These are phyloP conservation scores for Stramonita haemastoma DNA, from an alignment of 2,888 invertebrate species.

Conservation along the genomic window DNA sequence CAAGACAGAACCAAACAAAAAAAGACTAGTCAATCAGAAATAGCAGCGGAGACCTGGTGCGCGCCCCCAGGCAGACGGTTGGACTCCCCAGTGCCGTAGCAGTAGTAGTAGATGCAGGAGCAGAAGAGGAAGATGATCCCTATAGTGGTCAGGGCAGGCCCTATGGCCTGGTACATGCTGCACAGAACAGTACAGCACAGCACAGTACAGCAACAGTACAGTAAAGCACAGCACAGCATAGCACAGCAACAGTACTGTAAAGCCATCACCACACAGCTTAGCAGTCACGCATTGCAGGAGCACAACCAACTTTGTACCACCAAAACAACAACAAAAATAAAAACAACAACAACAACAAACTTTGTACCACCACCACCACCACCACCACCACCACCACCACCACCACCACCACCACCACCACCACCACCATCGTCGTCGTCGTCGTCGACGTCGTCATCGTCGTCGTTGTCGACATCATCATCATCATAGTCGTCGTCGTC, in stretches of 20 bases:
- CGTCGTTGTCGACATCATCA: neutral
- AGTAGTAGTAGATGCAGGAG: constrained; percentile 66
- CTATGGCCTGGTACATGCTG: constrained; percentile 66
- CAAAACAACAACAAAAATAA: too few species aligned
- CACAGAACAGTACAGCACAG: neutral
- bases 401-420: neutral
- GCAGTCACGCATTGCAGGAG: too few species aligned
- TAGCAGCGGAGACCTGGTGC: constrained; percentile 12
- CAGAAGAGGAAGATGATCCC: constrained; percentile 60
- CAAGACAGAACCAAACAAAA: neutral
- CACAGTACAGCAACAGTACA: too few species aligned
- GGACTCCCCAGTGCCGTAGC: constrained; percentile 59
- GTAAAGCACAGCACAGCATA: too few species aligned
- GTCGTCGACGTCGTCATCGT: neutral
- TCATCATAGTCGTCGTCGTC: constrained; percentile 1
- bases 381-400: neutral
- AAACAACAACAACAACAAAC: too few species aligned
- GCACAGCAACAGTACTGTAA: too few species aligned
- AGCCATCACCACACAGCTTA: too few species aligned
- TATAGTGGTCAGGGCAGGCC: constrained; percentile 59
- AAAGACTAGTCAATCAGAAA: neutral
- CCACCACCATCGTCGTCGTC: neutral
- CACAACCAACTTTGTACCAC: too few species aligned
- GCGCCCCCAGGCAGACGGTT: constrained; percentile 34
- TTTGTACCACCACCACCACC: neutral